Percentiles rank a stretch among this genome's conserved stretches.
These are phyloP conservation scores for Mastomys natalensis DNA, from an alignment of 2,113 vertebrate species.

Conservation along the genomic window DNA sequence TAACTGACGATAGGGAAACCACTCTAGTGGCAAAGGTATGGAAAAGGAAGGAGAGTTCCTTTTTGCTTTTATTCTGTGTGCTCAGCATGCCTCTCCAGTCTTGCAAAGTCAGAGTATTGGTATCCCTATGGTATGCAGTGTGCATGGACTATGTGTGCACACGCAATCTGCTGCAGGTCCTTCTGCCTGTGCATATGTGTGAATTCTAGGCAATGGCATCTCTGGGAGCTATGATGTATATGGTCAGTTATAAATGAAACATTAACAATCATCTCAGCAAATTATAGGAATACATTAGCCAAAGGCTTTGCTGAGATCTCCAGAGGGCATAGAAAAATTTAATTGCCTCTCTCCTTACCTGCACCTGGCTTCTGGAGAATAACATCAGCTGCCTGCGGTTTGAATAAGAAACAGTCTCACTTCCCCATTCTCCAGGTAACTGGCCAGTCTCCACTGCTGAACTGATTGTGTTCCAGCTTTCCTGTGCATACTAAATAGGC, in stretches of 20 bases:
- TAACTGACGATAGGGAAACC: neutral
- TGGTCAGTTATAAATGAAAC: conserved; percentile 48
- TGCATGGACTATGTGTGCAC: neutral
- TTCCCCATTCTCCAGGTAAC: conserved; percentile 75
- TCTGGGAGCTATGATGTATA: neutral
- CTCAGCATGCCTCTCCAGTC: neutral
- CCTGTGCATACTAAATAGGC: conserved; percentile 66
- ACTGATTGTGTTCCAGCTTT: conserved; percentile 65
- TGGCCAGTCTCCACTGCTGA: conserved; percentile 56
- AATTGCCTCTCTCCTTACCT: conserved; percentile 63
- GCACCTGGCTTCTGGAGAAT: conserved; percentile 53
- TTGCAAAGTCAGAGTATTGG: neutral
- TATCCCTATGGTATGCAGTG: neutral
- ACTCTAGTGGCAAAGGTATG: neutral
- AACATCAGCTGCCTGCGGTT: conserved; percentile 55
- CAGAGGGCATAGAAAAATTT: conserved; percentile 59
- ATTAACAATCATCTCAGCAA: conserved; percentile 55
- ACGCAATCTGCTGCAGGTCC: neutral
- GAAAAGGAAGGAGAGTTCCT: neutral
- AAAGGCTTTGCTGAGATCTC: conserved; percentile 59
- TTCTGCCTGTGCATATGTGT: neutral
- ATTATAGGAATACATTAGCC: conserved; percentile 39
- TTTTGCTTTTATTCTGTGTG: neutral
- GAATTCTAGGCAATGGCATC: neutral
- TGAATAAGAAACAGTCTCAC: conserved; percentile 57